These are phyloP conservation scores for Achroia grisella DNA, from an alignment of 1,140 invertebrate genomes.

Conservation along the genomic window DNA sequence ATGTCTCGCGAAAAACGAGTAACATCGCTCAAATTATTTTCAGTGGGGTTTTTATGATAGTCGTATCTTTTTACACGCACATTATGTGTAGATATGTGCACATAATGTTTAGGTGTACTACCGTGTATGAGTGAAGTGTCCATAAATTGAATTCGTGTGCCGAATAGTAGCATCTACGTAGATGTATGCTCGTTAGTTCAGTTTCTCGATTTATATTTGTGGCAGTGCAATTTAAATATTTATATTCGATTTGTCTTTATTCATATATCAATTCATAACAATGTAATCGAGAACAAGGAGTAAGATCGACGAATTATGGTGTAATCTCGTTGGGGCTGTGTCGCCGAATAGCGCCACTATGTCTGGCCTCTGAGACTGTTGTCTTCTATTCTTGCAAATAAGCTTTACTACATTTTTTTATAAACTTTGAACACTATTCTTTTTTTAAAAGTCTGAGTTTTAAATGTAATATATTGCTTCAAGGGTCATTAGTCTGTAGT, in stretches of 20 bases:
- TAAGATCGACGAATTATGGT: conserved; percentile 35
- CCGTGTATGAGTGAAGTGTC: conserved; percentile 41
- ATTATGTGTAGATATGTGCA: conserved; percentile 65
- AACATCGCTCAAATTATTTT: conserved; percentile 70
- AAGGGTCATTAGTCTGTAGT: background rate
- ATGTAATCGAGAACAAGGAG: conserved; percentile 28
- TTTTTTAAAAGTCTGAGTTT: background rate
- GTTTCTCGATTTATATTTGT: no score
- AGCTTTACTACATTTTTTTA: background rate
- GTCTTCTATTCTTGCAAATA: conserved; percentile 31
- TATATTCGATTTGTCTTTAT: no score
- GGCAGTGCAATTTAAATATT: no score
- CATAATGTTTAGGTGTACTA: conserved; percentile 62
- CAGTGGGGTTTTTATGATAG: conserved; percentile 65
- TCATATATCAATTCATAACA: no score
- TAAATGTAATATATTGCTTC: background rate
- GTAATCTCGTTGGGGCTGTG: conserved; percentile 28
- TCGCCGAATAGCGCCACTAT: conserved; percentile 26
- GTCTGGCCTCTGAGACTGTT: conserved; percentile 37
- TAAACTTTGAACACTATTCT: background rate
- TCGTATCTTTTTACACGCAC: conserved; percentile 69
- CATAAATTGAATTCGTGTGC: conserved; percentile 60
- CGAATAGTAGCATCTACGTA: conserved; percentile 26
- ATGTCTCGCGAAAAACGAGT: conserved; percentile 62
- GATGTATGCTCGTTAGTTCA: no score